Evolutionary conservation across 2,113 vertebrate species (phyloP).

Genomic region (Salvator merianae): DNA sequence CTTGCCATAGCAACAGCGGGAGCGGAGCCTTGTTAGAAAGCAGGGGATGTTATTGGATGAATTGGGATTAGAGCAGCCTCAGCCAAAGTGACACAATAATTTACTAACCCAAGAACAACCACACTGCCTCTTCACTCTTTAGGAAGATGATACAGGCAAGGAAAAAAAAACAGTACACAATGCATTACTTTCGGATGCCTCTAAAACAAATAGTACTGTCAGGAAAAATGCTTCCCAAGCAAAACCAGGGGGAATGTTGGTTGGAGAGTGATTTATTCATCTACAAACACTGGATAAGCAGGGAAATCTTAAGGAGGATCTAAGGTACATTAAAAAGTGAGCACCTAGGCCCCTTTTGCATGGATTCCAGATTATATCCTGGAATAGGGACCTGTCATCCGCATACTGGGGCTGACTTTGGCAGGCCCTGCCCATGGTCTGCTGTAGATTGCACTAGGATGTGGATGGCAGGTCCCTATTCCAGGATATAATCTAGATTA

Average conservation of each 20-base stretch:
- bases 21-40: constrained; percentile 50
- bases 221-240: neutral
- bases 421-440: too few species aligned
- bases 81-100: constrained; percentile 52
- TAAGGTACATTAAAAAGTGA: neutral
- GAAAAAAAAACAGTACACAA: neutral
- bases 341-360: too few species aligned
- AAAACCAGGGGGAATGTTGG: neutral
- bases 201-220: neutral
- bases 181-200: neutral
- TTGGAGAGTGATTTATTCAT: neutral
- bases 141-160: neutral
- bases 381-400: too few species aligned
- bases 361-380: too few species aligned
- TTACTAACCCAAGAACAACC: constrained; percentile 53
- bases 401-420: too few species aligned
- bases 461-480: too few species aligned
- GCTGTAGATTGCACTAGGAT: too few species aligned
- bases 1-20: constrained; percentile 74
- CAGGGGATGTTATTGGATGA: constrained; percentile 53
- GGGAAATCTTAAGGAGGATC: neutral
- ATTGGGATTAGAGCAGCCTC: constrained; percentile 40
- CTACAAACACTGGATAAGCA: neutral
- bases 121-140: rapidly evolving
- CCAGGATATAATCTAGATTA: too few species aligned